phyloP scores from a whole-genome alignment of 2,797 vertebrate genomes.

The Gobio occitaniae region DNA sequence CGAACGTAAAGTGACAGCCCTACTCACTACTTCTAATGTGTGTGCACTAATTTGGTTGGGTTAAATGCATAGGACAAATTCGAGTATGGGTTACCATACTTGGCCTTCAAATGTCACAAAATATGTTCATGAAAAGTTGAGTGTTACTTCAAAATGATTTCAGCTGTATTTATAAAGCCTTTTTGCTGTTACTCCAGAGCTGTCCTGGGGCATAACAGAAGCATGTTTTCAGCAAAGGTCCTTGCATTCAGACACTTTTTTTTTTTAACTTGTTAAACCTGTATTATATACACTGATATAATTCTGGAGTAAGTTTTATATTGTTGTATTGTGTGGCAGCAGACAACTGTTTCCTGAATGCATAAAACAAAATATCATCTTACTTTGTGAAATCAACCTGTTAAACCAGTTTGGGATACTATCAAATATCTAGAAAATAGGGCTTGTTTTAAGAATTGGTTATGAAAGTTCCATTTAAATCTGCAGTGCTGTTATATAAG shows the following conservation, averaged over 20 bases:
- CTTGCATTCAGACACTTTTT: neutral
- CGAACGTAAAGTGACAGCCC: too few species aligned
- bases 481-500: neutral
- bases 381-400: neutral
- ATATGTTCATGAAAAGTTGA: neutral
- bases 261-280: neutral
- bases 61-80: too few species aligned
- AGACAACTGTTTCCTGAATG: neutral
- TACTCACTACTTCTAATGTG: too few species aligned
- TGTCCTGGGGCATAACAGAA: neutral
- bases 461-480: neutral
- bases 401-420: conserved; percentile 20
- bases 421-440: conserved; percentile 21
- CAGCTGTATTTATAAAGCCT: neutral
- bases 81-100: too few species aligned
- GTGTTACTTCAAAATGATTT: neutral
- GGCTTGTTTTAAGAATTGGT: conserved; percentile 2
- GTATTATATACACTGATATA: neutral
- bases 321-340: neutral
- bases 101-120: neutral
- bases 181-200: neutral
- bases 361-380: neutral
- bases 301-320: neutral
- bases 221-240: conserved; percentile 2
- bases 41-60: too few species aligned